Base-by-base conservation (phyloP, 2,888 invertebrate genomes). In the Zootermopsis nevadensis region DNA sequence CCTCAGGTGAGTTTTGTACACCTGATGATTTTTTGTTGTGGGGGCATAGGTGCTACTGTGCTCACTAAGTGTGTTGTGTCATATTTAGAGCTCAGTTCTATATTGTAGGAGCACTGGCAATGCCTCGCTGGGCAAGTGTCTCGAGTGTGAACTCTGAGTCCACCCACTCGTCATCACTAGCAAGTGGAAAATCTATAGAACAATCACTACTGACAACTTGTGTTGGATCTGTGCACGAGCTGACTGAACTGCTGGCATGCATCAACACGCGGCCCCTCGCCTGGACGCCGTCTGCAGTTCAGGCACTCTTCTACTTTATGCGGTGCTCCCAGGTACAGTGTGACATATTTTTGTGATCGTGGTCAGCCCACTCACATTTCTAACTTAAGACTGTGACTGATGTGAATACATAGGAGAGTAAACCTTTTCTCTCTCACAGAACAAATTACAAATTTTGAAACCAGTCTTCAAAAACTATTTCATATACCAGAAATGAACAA, bases 271-370 rank as follows among this genome's bases (percentile, higher is more conserved):
- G 87, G 12, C 85, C 86, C 19, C 83, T 86, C 19, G 85, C 85
- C 19, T 87, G 87, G 85, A 87, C 87, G 19, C 91, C 93, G 30
- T 91, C 94, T 67, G 97, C 97, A 0, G 92, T 97, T 77, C 93
- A 95, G 77, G 94, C 96, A 0, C 91, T 97, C 2, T 97, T 97
- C 89, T 97, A 97, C 89, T 97, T 97, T 88, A 97, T 97, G 97
- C 91, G 97, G 77, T 97, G 97, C 89, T 96, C 97, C 0, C 97
- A 96, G 92, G 92, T 94, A 86, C 83, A 67, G 31, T 67, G n/a
- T 42, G 38, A 15, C 38, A 42, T 42, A 15, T 42, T 42, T 42
- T 42, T 42, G 38, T 42, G 38, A 15, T 24, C 31, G 19, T 2
- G 31, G 31, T 72, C 8, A 72, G 19, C 8, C 7, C 8, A n/a